These are phyloP conservation scores for Rhegmatorhina hoffmannsi DNA, from an alignment of 2,113 vertebrate genomes.

Conservation along the genomic window DNA sequence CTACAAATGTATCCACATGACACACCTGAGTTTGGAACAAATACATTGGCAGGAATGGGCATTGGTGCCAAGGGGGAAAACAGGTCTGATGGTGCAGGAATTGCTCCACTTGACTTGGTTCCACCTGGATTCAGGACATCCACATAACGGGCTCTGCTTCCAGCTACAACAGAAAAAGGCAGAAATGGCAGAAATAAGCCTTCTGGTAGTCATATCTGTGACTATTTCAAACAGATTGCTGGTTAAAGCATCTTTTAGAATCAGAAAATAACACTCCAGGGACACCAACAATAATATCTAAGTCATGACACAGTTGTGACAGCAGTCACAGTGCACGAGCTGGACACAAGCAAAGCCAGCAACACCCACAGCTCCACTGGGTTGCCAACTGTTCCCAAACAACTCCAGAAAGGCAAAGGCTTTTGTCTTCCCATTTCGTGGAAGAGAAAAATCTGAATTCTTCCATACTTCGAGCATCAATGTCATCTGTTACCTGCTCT, in stretches of 20 bases:
- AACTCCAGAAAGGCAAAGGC: not conserved
- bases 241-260: not conserved
- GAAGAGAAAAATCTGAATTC: not conserved
- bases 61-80: conserved; percentile 95
- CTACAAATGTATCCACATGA: accelerated
- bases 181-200: not conserved
- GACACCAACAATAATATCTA: not conserved
- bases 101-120: conserved; percentile 67
- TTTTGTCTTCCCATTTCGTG: not conserved
- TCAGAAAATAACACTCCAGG: not conserved
- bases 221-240: not conserved
- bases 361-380: not conserved
- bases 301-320: not conserved
- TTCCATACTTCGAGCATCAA: not conserved
- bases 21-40: conserved; percentile 88
- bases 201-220: not conserved
- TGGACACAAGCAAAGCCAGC: not conserved
- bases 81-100: conserved; percentile 85
- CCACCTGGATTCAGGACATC: conserved; percentile 90
- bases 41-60: conserved; percentile 86
- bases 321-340: not conserved
- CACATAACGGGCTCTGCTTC: conserved; percentile 88
- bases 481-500: conserved; percentile 83
- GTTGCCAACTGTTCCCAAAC: not conserved
- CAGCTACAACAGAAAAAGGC: conserved; percentile 42